Conservation (phyloP, 2,113 vertebrate genomes). For the Rhegmatorhina hoffmannsi region DNA sequence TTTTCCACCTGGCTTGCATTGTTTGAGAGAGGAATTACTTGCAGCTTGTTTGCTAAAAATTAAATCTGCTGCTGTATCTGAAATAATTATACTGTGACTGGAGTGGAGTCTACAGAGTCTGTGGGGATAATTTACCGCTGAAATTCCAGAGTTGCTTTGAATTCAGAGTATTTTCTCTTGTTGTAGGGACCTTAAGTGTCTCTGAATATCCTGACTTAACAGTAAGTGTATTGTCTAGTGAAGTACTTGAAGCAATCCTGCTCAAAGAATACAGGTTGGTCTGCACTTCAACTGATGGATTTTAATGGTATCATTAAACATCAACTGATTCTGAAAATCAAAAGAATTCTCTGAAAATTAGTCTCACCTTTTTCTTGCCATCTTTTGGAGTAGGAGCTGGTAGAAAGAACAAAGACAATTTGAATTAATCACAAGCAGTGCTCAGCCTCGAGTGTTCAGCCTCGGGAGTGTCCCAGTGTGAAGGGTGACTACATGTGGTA, state of each 20-base stretch:
- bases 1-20: not conserved
- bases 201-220: not conserved
- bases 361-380: conserved; percentile 48
- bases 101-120: not conserved
- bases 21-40: not conserved
- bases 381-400: conserved; percentile 22
- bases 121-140: not conserved
- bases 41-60: not conserved
- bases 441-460: not conserved
- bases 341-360: conserved; percentile 2
- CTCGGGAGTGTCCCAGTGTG: not conserved
- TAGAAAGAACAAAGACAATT: conserved; percentile 44
- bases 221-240: not conserved
- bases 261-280: not conserved
- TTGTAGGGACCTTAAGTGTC: not conserved
- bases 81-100: not conserved
- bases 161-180: not conserved
- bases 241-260: not conserved
- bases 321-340: not conserved
- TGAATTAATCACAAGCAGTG: conserved; percentile 9
- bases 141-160: not conserved
- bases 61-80: not conserved
- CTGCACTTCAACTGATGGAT: not conserved
- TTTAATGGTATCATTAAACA: not conserved
- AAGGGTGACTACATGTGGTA: not conserved